Base-by-base conservation (phyloP, 2,888 invertebrate genomes). In the Mechanitis messenoides region DNA sequence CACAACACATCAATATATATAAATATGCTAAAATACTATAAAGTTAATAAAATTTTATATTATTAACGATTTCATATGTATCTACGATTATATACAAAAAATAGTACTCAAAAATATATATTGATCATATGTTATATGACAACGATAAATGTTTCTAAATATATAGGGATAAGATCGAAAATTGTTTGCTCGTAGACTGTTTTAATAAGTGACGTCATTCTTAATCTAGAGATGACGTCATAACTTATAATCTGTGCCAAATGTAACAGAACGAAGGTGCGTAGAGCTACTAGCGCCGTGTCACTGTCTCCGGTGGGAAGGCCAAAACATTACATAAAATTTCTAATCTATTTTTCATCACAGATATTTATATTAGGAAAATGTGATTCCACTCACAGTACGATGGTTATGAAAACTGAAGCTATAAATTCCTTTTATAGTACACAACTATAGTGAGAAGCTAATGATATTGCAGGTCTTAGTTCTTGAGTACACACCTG, bases 401-500 rank as follows among this genome's bases (percentile, higher is more conserved):
- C 65, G 67, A 68, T 61, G 58, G 61, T 71, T 74, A 64, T 66
- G 60, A 65, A 66, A 71, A 65, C 60, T 67, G 68, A 71, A 72
- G 72, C 70, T 63, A 68, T 63, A 65, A 67, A 64, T 63, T 65
- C 65, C 62, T 64, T 64, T 63, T 69, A 74, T 74, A 75, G 73
- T 75, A 72, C 72, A 72, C 75, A 74, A 77, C 75, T 81, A 67
- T 76, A 72, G 31, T 31, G 11, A 50, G 50, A 68, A 71, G 59
- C 72, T 73, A 66, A 60, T 64, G 65, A 60, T 65, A 67, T 68
- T 63, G 65, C 62, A 66, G 65, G 69, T 69, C 67, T 76, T 85
- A 90, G 78, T 90, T 90, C 90, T 90, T 90, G 82, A 90, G 85
- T 83, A 87, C 88, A 84, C 90, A 91, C 85, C 91, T 90, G 90